Base-by-base conservation (phyloP, 1,140 invertebrate genomes). In the Hyles euphorbiae region DNA sequence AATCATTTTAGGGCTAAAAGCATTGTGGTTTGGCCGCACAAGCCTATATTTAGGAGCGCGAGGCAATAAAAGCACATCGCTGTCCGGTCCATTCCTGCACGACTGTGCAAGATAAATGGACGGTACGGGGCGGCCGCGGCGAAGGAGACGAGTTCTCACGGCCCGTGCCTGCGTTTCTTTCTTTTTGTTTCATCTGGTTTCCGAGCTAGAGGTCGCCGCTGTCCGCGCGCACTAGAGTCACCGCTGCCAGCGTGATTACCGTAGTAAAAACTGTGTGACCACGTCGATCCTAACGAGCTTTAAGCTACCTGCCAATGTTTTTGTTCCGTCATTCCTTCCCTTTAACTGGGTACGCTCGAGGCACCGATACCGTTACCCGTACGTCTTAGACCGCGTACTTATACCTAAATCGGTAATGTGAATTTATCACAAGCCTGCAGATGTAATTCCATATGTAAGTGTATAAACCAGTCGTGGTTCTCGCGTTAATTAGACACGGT, bases 101-200 rank as follows among this genome's bases (percentile, higher is more conserved):
- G 85, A 87, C 82, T 76, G 79, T 87, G 74, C 72, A 83, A 86
- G 85, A 88, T 88, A 87, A 87, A 88, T 88, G 83, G 83, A 77
- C 72, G 78, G 71, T 68, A 72, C 68, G 65, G 67, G 70, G 62
- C 72, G 65, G 57, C 61, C 74, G 74, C 74, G 68, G 64, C 72
- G 59, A 67, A 76, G 78, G 78, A 83, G 85, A 81, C 78, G 77
- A 79, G 83, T 87, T 88, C 85, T 88, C 85, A 88, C 85, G 85
- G 85, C 85, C 85, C 83, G 83, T 83, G 82, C 83, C 36, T 76
- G 74, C 69, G 74, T 78, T 76, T 74, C 72, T 71, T 77, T 81
- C 72, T 86, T 86, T 88, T 86, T 86, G 73, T 83, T 80, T 78
- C 77, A 77, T 83, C 78, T 83, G 68, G 79, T 82, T 84, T 80